Evolutionary conservation across 2,888 invertebrate species (phyloP).

Genomic region (Dasypogon diadema): DNA sequence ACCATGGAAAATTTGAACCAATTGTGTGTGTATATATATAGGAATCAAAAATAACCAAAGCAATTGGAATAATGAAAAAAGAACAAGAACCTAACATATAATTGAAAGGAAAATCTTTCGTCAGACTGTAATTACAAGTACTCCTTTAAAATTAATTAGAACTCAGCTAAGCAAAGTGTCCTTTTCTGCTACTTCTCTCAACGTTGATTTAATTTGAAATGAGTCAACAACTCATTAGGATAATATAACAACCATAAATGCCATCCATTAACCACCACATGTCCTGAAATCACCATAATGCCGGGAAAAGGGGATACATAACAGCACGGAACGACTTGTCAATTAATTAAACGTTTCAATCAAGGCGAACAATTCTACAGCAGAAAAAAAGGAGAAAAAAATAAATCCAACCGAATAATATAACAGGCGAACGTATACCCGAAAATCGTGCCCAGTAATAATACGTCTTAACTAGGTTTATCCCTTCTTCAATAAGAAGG

Average conservation of each 20-base stretch:
- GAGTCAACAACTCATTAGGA: constrained; percentile 17
- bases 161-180: too few species aligned
- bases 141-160: constrained; percentile 19
- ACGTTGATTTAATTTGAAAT: constrained; percentile 14
- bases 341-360: constrained; percentile 45
- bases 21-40: too few species aligned
- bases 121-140: too few species aligned
- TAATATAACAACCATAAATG: constrained; percentile 10
- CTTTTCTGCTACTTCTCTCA: too few species aligned
- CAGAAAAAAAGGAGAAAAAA: too few species aligned
- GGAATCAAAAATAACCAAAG: too few species aligned
- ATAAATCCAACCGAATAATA: constrained; percentile 7
- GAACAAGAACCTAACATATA: too few species aligned
- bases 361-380: constrained; percentile 14
- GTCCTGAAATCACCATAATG: not conserved
- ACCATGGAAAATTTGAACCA: too few species aligned
- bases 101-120: too few species aligned
- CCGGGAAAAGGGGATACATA: not conserved
- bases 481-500: constrained; percentile 12
- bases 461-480: constrained; percentile 13
- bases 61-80: too few species aligned
- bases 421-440: constrained; percentile 8
- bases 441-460: constrained; percentile 32
- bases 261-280: not conserved
- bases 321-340: constrained; percentile 19